A percentile compares a stretch with the other conserved stretches of the same genome.
Conservation (phyloP, 2,113 vertebrate species). For the Phainopepla nitens region DNA sequence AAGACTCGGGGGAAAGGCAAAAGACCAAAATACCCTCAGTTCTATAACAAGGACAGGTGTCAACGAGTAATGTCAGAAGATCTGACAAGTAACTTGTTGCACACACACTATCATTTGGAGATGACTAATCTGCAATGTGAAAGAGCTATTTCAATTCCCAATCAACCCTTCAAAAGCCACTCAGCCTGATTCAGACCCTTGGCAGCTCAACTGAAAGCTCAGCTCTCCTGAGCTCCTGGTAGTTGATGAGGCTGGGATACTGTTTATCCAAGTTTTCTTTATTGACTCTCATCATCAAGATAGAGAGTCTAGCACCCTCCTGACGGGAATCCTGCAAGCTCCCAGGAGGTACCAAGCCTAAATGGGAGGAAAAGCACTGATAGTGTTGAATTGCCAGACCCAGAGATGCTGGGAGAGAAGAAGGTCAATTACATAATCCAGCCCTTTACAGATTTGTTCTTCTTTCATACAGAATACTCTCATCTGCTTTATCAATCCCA, state of each 20-base stretch:
- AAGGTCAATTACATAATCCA: background rate
- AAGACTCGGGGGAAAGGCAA: background rate
- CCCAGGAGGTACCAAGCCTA: background rate
- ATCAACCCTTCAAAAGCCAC: background rate
- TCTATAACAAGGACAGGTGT: background rate
- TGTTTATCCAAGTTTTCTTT: background rate
- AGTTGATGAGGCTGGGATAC: background rate
- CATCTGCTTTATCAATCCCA: background rate
- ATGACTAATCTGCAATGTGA: constrained; percentile 7
- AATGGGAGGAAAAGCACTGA: background rate
- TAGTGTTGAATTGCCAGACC: background rate
- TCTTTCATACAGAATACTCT: background rate
- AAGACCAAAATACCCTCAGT: background rate
- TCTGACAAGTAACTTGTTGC: background rate
- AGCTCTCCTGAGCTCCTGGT: background rate
- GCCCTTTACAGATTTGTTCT: background rate
- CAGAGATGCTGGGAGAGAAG: background rate
- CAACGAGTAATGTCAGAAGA: background rate
- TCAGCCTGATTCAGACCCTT: background rate
- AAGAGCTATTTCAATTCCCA: constrained; percentile 17
- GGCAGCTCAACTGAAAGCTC: background rate
- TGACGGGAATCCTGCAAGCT: background rate
- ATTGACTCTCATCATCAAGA: background rate
- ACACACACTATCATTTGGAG: background rate
- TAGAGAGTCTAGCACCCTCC: background rate